These are phyloP conservation scores for Julus scanicus DNA, from an alignment of 2,888 invertebrate genomes.

Conservation along the genomic window DNA sequence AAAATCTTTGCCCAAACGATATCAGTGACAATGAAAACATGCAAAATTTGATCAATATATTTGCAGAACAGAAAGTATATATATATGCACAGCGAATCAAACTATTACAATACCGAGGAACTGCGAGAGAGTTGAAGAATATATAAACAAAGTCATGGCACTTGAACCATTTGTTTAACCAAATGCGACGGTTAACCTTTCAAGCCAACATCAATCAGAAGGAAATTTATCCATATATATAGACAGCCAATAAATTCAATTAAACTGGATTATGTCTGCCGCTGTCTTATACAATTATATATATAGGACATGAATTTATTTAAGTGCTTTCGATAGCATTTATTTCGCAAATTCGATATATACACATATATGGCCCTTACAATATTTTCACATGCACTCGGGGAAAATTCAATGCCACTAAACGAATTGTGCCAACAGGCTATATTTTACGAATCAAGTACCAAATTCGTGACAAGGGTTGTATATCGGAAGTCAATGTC, in stretches of 20 bases:
- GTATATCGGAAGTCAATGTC: too few species aligned
- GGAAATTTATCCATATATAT: background rate
- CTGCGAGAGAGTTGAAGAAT: background rate
- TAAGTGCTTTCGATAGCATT: too few species aligned
- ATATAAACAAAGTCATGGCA: background rate
- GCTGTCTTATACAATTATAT: too few species aligned
- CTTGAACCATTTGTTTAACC: constrained; percentile 9
- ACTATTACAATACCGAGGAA: background rate
- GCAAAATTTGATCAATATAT: background rate
- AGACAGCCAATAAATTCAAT: background rate
- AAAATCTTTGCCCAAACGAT: constrained; percentile 29
- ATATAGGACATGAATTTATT: too few species aligned
- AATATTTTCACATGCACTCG: too few species aligned
- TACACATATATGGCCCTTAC: too few species aligned
- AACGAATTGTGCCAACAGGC: too few species aligned
- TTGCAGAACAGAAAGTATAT: background rate
- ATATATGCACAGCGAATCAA: background rate
- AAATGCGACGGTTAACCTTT: background rate
- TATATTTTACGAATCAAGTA: too few species aligned
- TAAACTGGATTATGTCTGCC: too few species aligned
- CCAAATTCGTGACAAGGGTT: too few species aligned
- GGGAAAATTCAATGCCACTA: too few species aligned
- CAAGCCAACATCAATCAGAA: background rate
- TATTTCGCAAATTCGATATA: too few species aligned
- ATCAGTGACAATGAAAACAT: constrained; percentile 26